Percentiles rank a stretch among this genome's conserved stretches.
phyloP scores from a whole-genome alignment of 1,140 invertebrate species.

The Drosophila triauraria region DNA sequence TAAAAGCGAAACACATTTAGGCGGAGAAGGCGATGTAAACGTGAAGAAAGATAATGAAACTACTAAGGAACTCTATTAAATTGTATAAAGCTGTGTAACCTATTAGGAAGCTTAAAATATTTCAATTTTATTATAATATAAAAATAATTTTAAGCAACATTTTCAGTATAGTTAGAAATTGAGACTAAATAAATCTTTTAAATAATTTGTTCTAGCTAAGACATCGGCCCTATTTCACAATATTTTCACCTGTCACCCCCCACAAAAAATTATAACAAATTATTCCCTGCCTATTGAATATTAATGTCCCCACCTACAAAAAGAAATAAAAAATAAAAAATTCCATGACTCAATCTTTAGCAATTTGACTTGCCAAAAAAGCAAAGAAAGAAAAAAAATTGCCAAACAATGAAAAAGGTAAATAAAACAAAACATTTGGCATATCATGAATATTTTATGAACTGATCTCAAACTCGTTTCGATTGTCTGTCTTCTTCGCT shows the following conservation, averaged over 20 bases:
- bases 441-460: slow-evolving; percentile 72
- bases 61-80: not conserved
- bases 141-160: not conserved
- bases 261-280: not conserved
- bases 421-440: slow-evolving; percentile 51
- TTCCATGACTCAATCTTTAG: slow-evolving; percentile 55
- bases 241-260: not conserved
- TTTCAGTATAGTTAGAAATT: no score
- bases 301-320: slow-evolving; percentile 16
- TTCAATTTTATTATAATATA: not conserved
- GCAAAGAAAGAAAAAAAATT: slow-evolving; percentile 1
- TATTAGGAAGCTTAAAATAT: no score
- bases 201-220: not conserved
- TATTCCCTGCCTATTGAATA: slow-evolving; percentile 12
- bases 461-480: slow-evolving; percentile 48
- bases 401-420: slow-evolving; percentile 24
- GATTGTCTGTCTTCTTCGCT: slow-evolving; percentile 34
- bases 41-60: not conserved
- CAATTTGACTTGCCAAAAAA: slow-evolving; percentile 36
- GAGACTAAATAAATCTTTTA: no score
- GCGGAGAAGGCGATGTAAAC: not conserved
- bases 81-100: no score
- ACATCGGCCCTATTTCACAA: not conserved
- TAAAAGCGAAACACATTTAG: not conserved
- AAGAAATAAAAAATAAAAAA: not conserved